Base-by-base conservation (phyloP, 1,140 invertebrate species). In the Lordiphosa mommai region DNA sequence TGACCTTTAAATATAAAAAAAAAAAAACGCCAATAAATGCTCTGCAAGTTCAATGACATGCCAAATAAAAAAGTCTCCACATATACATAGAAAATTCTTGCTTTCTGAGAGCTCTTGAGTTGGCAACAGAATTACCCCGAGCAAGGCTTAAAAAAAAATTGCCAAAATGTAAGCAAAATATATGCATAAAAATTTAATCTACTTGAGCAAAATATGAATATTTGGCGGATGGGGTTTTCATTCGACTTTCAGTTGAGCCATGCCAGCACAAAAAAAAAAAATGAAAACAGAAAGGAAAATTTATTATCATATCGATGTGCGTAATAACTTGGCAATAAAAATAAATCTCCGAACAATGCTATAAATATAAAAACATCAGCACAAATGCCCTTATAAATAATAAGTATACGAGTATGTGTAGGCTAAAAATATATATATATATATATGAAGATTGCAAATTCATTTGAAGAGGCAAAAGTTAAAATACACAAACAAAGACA, bases 241-340 rank as follows among this genome's bases (percentile, higher is more conserved):
- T 57, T 57, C 46, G 63, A 59, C 38, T 66, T 66, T 66, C 63
- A 57, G 61, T 66, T 47, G 40, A 53, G 61, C 48, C 44, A 64
- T 32, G 50, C 27, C 32, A 64, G 61, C 61, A 65, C 46, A 49
- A 29, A 27, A 23, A 43, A 43, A 43, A 27, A 7, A 36, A 12
- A 36, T 36, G 33, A 12, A 36, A 36, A 14, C 4, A 37, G 12
- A 43, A 53, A 53, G 65, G 60, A 59, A 76, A 74, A 85, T 85
- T 85, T 85, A 85, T 85, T 80, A 85, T 72, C 79, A 85, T 85
- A 85, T 84, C 73, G 79, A 85, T 85, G 79, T 85, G 79, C 79
- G 73, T 85, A 85, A 85, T 85, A 85, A 85, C 77, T 85, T 74
- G 79, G 79, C 80, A 85, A 85, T 85, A 85, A 85, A 82, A 85